These are phyloP conservation scores for Danaus chrysippus DNA, from an alignment of 2,888 invertebrate species.

Conservation along the genomic window DNA sequence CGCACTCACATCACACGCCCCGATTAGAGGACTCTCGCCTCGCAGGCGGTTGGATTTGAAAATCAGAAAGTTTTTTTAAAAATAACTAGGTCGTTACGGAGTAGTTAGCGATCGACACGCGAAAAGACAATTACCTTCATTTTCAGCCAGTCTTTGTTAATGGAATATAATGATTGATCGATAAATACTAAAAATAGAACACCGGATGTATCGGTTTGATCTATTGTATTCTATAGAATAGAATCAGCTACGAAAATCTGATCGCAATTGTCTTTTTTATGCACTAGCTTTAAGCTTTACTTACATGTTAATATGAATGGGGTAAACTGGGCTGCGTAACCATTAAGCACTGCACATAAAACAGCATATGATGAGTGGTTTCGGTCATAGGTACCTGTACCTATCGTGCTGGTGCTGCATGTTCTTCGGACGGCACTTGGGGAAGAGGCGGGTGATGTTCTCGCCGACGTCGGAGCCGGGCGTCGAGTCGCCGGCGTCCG, in stretches of 20 bases:
- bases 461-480: conserved; percentile 80
- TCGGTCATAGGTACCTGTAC: conserved; percentile 33
- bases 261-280: background rate
- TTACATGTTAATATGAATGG: background rate
- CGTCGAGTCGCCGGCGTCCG: conserved; percentile 74
- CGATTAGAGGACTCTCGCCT: conserved; percentile 29
- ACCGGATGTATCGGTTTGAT: background rate
- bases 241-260: background rate
- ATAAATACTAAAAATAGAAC: conserved; percentile 13
- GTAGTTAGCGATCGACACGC: conserved; percentile 35
- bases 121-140: conserved; percentile 35
- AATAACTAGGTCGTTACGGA: conserved; percentile 35
- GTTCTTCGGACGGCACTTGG: conserved; percentile 89
- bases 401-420: conserved; percentile 74
- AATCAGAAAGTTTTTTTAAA: conserved; percentile 26
- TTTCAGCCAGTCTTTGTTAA: conserved; percentile 24
- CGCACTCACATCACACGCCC: conserved; percentile 17
- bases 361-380: background rate
- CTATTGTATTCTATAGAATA: background rate
- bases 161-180: conserved; percentile 16
- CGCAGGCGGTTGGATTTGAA: conserved; percentile 25
- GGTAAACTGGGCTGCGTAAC: background rate
- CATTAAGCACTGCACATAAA: conserved; percentile 1
- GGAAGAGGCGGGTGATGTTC: conserved; percentile 91
- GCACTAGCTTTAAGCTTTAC: conserved; percentile 5